Evolutionary conservation across 1,140 invertebrate species (phyloP).

Genomic region (Chlorops oryzae): DNA sequence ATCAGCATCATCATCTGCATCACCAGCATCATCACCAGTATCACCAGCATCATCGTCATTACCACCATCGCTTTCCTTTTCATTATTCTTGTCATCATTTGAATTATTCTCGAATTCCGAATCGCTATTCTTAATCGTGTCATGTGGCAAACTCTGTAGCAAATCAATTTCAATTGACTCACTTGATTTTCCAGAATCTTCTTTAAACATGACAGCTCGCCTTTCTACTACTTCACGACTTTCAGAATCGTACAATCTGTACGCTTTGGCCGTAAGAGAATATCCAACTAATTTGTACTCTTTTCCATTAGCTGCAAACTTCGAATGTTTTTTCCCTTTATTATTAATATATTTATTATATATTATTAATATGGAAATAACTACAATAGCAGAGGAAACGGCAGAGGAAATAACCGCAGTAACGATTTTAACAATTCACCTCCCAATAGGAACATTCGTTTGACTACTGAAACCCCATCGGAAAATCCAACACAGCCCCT

Average conservation of each 20-base stretch:
- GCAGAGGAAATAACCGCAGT: no score
- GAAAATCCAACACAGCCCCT: no score
- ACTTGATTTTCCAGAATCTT: no score
- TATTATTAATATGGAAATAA: no score
- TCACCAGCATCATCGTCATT: background rate
- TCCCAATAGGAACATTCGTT: no score
- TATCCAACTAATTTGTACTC: background rate
- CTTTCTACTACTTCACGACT: background rate
- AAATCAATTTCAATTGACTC: background rate
- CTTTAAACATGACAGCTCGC: background rate
- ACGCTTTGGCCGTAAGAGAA: background rate
- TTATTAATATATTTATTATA: no score
- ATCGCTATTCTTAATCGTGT: background rate
- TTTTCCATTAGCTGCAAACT: background rate
- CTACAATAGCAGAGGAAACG: no score
- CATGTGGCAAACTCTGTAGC: background rate
- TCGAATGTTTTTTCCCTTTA: background rate
- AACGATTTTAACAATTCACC: no score
- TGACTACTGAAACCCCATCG: no score
- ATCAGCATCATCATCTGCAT: no score
- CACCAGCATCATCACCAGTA: no score
- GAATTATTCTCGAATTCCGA: background rate
- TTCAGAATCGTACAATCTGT: background rate
- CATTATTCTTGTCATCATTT: background rate
- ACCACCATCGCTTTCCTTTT: background rate